Percentiles rank a stretch among this genome's conserved stretches.
phyloP scores from a whole-genome alignment of 2,888 invertebrate species.

The Ryuthela nishihirai region DNA sequence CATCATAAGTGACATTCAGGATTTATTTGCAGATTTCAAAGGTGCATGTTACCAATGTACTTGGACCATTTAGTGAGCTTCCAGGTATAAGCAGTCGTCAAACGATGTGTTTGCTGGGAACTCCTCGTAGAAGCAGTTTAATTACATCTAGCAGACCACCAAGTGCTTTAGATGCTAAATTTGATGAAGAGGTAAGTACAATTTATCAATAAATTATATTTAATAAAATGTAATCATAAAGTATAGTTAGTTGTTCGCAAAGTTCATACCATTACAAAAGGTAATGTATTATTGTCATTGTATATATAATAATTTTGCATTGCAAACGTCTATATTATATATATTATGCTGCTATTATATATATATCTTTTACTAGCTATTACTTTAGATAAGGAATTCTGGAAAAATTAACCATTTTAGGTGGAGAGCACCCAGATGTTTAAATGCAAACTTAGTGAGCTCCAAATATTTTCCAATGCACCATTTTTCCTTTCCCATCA shows the following conservation, averaged over 20 bases:
- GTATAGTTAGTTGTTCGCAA: background rate
- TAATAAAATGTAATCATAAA: background rate
- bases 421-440: too few relatives aligned
- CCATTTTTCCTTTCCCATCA: too few relatives aligned
- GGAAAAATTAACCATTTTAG: too few relatives aligned
- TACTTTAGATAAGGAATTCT: too few relatives aligned
- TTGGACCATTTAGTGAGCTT: conserved; percentile 44
- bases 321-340: background rate
- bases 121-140: conserved; percentile 65
- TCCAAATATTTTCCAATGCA: too few relatives aligned
- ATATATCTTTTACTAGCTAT: too few relatives aligned
- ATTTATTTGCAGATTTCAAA: conserved; percentile 59
- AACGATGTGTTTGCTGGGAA: conserved; percentile 50
- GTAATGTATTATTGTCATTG: background rate
- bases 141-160: conserved; percentile 62
- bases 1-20: too few relatives aligned
- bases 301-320: background rate
- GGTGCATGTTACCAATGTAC: conserved; percentile 57
- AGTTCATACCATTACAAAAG: too few relatives aligned
- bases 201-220: too few relatives aligned
- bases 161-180: conserved; percentile 54
- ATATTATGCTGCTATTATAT: background rate
- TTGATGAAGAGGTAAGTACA: conserved; percentile 59
- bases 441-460: too few relatives aligned
- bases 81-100: conserved; percentile 45